These are phyloP conservation scores for Bruchidius siliquastri DNA, from an alignment of 2,888 invertebrate species.

Conservation along the genomic window DNA sequence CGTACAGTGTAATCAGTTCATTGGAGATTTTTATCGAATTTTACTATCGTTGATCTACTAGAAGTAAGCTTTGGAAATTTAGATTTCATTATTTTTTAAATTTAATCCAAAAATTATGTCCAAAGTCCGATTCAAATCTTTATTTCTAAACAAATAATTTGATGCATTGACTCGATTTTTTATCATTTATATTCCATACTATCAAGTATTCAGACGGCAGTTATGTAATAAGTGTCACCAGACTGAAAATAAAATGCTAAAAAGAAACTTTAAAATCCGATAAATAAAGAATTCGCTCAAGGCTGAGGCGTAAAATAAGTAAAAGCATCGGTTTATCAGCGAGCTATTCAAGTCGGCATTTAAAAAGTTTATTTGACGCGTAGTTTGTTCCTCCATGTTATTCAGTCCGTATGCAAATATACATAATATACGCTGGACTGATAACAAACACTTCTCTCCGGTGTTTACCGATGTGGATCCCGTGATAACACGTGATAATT, in stretches of 20 bases:
- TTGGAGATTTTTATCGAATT: too few relatives aligned
- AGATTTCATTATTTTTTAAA: too few relatives aligned
- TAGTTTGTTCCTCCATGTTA: background rate
- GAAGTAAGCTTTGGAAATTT: too few relatives aligned
- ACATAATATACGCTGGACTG: background rate
- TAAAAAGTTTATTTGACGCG: background rate
- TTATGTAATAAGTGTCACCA: too few relatives aligned
- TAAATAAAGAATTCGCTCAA: background rate
- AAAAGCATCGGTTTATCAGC: background rate
- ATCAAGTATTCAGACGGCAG: background rate
- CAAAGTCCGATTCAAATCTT: too few relatives aligned
- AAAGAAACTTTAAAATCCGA: background rate
- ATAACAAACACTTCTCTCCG: background rate
- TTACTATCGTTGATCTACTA: too few relatives aligned
- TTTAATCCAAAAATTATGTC: too few relatives aligned
- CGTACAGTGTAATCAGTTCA: too few relatives aligned
- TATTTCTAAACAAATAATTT: too few relatives aligned
- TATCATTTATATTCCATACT: background rate
- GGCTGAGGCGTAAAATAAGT: background rate
- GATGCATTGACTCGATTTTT: too few relatives aligned
- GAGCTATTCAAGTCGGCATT: background rate
- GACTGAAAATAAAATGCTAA: background rate
- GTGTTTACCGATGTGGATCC: background rate
- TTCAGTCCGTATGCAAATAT: background rate
- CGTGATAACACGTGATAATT: background rate